Base-by-base conservation (phyloP, 2,113 vertebrate genomes). In the Chaetodon auriga region DNA sequence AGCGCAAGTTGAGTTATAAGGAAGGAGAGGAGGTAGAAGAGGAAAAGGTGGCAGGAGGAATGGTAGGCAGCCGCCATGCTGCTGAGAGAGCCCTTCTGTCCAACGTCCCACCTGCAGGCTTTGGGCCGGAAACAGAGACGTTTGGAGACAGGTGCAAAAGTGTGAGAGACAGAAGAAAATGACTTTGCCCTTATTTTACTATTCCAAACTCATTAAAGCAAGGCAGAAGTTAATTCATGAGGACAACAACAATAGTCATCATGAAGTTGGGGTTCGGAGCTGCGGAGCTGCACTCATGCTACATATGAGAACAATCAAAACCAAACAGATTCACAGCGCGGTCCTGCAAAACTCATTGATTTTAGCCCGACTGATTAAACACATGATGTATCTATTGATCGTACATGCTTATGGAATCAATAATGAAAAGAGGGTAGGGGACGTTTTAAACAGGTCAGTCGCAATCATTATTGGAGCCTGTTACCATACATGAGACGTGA, bases 21-120 rank as follows among this genome's bases (percentile, higher is more conserved):
- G 78, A 76, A 71, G 51, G 76, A 80, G 63, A 84, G 54, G 64
- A 79, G 43, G 69, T 87, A 55, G 86, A 55, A 35, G 80, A 88
- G 60, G 85, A 82, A 23, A 75, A 83, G 68, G 21, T 81, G 46
- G 73, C 68, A 66, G 79, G 80, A 85, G 66, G 75, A 51, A 58
- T 45, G 48, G 46, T 3, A 61, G 78, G 63, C 58, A n/a, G 84
- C n/a, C 1, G 89, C 87, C 91, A 92, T 93, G 82, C 23, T 92
- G 75, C 82, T 51, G 25, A 38, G n/a, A 81, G 76, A 89, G 54
- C 18, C 83, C 75, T 62, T 43, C 35, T 36, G 49, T 73, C 70
- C 48, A 38, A 16, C 0, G 72, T 84, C 64, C 64, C 53, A 80
- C 85, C 79, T 90, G 80, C 71, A 71, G 82, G 61, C 75, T 81